These are phyloP conservation scores for Caenorhabditis tropicalis DNA, from an alignment of 1,140 invertebrate species.

Conservation along the genomic window DNA sequence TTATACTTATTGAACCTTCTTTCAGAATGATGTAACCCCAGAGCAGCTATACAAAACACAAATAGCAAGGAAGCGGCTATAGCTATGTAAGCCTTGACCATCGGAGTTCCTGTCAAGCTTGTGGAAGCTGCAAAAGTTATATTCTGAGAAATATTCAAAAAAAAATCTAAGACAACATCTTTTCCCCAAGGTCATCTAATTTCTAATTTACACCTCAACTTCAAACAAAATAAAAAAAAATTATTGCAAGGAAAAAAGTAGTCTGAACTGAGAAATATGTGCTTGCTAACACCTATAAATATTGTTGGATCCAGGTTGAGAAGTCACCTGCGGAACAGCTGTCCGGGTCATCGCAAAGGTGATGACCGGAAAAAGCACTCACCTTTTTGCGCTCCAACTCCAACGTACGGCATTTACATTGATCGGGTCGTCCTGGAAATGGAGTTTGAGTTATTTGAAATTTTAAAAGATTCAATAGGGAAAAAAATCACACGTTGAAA, in stretches of 20 bases:
- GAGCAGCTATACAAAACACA: neutral
- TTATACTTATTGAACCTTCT: neutral
- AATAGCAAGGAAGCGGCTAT: slow-evolving; percentile 1
- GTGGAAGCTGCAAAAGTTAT: slow-evolving; percentile 34
- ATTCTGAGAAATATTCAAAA: neutral
- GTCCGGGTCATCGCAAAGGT: neutral
- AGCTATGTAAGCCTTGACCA: slow-evolving; percentile 33
- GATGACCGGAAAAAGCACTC: neutral
- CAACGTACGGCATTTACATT: slow-evolving; percentile 52
- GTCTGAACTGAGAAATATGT: no score
- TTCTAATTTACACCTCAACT: neutral
- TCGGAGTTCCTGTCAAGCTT: slow-evolving; percentile 24
- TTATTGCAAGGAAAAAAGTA: no score
- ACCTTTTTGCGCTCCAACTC: slow-evolving; percentile 45
- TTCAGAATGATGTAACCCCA: slow-evolving; percentile 47
- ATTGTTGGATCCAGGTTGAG: no score
- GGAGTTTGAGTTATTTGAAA: no score
- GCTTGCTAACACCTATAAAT: no score
- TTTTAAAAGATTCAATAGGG: no score
- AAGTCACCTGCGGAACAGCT: neutral
- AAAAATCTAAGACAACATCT: neutral
- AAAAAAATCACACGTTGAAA: no score
- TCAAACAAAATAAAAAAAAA: no score
- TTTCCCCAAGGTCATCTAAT: neutral
- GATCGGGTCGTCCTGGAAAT: neutral